Conservation (phyloP, 2,888 invertebrate genomes). For the Synanthedon formicaeformis region DNA sequence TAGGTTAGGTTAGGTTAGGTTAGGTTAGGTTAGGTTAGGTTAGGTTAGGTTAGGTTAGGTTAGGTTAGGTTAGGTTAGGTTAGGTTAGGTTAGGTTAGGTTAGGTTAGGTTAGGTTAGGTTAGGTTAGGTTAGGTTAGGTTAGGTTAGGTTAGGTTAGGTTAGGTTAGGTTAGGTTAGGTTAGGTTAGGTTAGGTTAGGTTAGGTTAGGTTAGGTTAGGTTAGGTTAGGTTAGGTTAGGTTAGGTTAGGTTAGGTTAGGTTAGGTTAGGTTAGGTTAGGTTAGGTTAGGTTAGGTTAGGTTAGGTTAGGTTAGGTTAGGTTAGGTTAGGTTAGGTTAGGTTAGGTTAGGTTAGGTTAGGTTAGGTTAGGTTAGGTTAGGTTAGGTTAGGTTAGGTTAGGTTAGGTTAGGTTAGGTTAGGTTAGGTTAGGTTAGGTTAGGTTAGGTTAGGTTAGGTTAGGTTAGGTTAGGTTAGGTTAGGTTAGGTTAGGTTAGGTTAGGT, state of each 20-base stretch:
- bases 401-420: conserved; percentile 1
- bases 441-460: conserved; percentile 3
- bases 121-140: conserved; percentile 1
- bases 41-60: conserved; percentile 4
- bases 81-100: conserved; percentile 1
- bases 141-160: conserved; percentile 1
- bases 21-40: conserved; percentile 4
- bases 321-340: background rate
- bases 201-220: conserved; percentile 1
- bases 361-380: background rate
- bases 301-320: background rate
- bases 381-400: too few species aligned
- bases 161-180: conserved; percentile 1
- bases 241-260: conserved; percentile 1
- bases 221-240: conserved; percentile 1
- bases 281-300: background rate
- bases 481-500: background rate
- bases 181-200: conserved; percentile 1
- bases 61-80: conserved; percentile 3
- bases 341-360: background rate
- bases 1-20: conserved; percentile 2
- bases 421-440: conserved; percentile 3
- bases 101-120: conserved; percentile 1
- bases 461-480: conserved; percentile 4
- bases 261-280: background rate